Conservation (phyloP, 2,113 vertebrate genomes). For the Chionomys nivalis region DNA sequence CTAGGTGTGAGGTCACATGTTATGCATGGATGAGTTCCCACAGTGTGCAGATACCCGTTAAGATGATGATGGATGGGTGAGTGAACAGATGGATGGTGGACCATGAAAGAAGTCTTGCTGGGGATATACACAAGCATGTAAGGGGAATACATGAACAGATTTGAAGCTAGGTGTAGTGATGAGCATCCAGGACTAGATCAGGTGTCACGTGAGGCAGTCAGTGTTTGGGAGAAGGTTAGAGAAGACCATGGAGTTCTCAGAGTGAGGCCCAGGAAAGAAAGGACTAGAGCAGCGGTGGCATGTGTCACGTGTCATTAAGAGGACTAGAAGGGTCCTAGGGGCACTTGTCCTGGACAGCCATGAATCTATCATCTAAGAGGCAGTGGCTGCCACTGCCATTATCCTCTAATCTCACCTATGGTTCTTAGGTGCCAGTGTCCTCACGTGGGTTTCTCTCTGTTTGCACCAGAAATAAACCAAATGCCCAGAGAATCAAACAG, state of each 20-base stretch:
- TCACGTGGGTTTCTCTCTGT: neutral
- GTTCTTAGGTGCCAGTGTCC: neutral
- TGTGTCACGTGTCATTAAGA: neutral
- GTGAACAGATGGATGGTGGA: neutral
- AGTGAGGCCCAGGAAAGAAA: neutral
- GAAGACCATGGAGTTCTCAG: neutral
- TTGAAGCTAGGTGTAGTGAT: neutral
- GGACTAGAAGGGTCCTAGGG: neutral
- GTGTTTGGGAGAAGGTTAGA: neutral
- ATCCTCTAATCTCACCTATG: neutral
- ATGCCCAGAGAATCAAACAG: neutral
- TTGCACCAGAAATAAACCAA: neutral
- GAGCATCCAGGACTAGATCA: neutral
- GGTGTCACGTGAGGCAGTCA: neutral
- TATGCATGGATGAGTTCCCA: neutral
- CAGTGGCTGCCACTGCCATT: neutral
- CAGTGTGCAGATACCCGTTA: neutral
- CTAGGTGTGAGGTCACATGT: neutral
- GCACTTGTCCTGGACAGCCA: neutral
- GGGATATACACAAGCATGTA: neutral
- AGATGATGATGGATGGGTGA: neutral
- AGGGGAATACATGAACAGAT: neutral
- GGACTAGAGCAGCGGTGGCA: neutral
- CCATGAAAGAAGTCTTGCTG: neutral
- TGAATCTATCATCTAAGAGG: neutral